Evolutionary conservation across 2,797 vertebrate genomes (phyloP), one percentile per base, ranked within the genome.

Genomic region (Oceanodroma leucorhoa): DNA sequence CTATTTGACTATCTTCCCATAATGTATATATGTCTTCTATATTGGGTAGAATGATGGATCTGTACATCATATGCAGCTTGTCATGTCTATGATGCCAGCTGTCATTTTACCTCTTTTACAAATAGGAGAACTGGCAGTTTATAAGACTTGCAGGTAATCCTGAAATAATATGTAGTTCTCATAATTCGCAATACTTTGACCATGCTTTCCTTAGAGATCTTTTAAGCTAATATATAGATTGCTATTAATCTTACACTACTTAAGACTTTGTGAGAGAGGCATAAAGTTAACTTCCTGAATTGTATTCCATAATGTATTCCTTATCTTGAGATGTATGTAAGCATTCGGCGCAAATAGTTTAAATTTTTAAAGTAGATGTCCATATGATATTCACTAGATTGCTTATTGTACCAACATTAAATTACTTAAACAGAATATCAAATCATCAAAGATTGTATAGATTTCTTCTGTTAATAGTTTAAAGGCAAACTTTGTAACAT

Each of bases 391-490:
- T 80, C 36, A 36, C 24, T 85, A 50, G 41, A 67, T 89, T 85
- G 66, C 34, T 36, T 89, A 55, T 40, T 79, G 14, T 61, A 43
- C 50, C 13, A 87, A 26, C 32, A 8, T 58, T 90, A 53, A 60
- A 53, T 84, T 64, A 78, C 24, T 89, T 90, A 65, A 90, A 43
- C 30, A 53, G 78, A 93, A 14, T 67, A 89, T 64, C 4, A 0
- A 77, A 40, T 83, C 1, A 10, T 85, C 64, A 75, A 80, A 83
- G 75, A 29, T 83, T 83, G 83, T 70, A 78, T 92, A 22, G 13
- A 30, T 57, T 93, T 91, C 43, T 94, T 73, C 67, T 96, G 55
- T 83, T 93, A 81, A 51, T 84, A 79, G 43, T 90, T 85, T 64
- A 61, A 85, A 89, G 30, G 57, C 87, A 73, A 64, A 76, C 81